Evolutionary conservation across 2,113 vertebrate genomes (phyloP).

Genomic region (Psettodes erumei): DNA sequence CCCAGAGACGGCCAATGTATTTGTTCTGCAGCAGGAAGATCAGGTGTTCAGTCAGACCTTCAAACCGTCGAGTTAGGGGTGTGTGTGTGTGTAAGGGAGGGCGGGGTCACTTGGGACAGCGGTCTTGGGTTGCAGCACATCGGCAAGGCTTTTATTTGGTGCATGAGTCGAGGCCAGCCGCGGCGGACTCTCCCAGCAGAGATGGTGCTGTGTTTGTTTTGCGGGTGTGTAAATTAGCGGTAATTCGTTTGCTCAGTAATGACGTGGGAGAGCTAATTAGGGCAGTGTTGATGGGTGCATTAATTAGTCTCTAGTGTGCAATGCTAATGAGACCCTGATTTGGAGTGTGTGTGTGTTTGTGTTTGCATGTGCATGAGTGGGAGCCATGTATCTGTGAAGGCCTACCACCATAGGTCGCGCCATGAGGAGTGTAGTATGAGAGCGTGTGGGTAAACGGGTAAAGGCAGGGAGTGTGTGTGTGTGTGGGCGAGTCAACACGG

Average conservation of each 20-base stretch:
- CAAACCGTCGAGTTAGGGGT: no score
- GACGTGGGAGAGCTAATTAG: slow-evolving; percentile 85
- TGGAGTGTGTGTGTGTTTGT: slow-evolving; percentile 65
- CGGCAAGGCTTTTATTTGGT: slow-evolving; percentile 65
- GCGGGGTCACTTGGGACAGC: slow-evolving; percentile 37
- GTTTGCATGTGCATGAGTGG: slow-evolving; percentile 65
- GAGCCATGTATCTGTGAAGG: slow-evolving; percentile 60
- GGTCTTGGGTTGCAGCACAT: slow-evolving; percentile 40
- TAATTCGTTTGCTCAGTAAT: slow-evolving; percentile 86
- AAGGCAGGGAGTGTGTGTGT: not conserved
- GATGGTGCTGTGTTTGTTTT: slow-evolving; percentile 82
- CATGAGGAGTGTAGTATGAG: slow-evolving; percentile 31
- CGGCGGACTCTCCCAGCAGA: slow-evolving; percentile 74
- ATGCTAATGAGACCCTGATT: slow-evolving; percentile 85
- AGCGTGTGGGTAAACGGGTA: slow-evolving; percentile 31
- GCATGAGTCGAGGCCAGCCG: slow-evolving; percentile 54
- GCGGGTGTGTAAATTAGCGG: slow-evolving; percentile 82
- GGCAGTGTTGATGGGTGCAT: slow-evolving; percentile 82
- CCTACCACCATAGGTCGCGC: slow-evolving; percentile 62
- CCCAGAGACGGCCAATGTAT: slow-evolving; percentile 13
- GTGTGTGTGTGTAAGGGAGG: not conserved
- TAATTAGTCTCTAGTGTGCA: slow-evolving; percentile 85
- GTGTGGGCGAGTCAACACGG: not conserved
- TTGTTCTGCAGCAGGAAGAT: slow-evolving; percentile 11
- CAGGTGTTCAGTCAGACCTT: not conserved